Conservation (phyloP, 2,113 vertebrate genomes). For the Calidris pygmaea region DNA sequence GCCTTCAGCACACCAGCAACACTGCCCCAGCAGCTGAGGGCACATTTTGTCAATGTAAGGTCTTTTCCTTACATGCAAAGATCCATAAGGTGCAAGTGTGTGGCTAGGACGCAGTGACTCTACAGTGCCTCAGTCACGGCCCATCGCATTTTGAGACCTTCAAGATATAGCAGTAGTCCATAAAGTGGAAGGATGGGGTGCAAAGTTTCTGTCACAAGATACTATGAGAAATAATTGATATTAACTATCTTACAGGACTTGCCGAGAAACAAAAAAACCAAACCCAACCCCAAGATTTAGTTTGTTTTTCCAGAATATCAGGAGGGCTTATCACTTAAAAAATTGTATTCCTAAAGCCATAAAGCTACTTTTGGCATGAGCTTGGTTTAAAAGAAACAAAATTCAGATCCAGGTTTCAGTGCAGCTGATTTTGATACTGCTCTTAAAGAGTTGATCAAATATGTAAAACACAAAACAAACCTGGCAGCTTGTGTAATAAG, state of each 20-base stretch:
- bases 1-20: background rate
- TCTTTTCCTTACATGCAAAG: background rate
- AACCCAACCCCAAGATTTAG: background rate
- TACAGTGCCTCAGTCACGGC: background rate
- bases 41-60: background rate
- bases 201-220: background rate
- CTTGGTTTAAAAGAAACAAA: background rate
- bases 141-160: background rate
- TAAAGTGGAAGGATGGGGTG: background rate
- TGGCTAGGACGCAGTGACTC: background rate
- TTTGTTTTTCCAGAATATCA: background rate
- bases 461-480: background rate
- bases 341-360: background rate
- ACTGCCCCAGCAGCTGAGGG: background rate
- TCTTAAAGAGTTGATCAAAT: background rate
- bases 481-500: background rate
- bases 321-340: background rate
- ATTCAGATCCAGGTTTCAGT: background rate
- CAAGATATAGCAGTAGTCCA: background rate
- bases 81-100: no score
- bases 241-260: background rate
- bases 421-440: background rate
- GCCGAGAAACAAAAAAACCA: background rate
- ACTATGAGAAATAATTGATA: background rate
- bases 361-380: background rate